These are phyloP conservation scores for Oophaga sylvatica DNA, from an alignment of 2,797 vertebrate species.

Conservation along the genomic window DNA sequence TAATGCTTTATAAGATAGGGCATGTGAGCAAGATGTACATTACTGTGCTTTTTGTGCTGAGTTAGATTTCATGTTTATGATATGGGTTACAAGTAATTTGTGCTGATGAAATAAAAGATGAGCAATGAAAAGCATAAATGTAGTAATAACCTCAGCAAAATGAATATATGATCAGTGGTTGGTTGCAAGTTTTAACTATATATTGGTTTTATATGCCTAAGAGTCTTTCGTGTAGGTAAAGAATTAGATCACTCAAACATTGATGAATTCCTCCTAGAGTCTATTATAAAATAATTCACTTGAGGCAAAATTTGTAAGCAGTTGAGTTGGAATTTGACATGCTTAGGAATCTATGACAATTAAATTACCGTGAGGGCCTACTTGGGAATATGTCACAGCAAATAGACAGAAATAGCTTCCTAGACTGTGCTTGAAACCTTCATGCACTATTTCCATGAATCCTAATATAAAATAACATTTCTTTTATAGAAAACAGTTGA, in stretches of 20 bases:
- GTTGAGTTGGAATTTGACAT: constrained; percentile 36
- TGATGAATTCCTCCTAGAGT: constrained; percentile 38
- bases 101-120: neutral
- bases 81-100: neutral
- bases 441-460: constrained; percentile 59
- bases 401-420: constrained; percentile 34
- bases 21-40: neutral
- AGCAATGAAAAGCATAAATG: neutral
- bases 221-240: constrained; percentile 38
- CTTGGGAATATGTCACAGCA: constrained; percentile 45
- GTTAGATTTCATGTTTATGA: neutral
- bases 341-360: constrained; percentile 52
- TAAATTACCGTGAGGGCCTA: constrained; percentile 47
- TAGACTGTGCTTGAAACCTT: constrained; percentile 44
- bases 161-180: neutral
- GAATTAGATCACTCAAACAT: constrained; percentile 40
- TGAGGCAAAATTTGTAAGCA: constrained; percentile 57
- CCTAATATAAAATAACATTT: constrained; percentile 64
- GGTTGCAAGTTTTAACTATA: neutral
- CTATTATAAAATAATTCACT: constrained; percentile 56
- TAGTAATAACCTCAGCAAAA: neutral
- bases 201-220: constrained; percentile 31
- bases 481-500: constrained; percentile 68
- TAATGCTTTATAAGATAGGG: neutral
- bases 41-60: neutral